Conservation (phyloP, 2,888 invertebrate genomes). For the Drosophila robusta region DNA sequence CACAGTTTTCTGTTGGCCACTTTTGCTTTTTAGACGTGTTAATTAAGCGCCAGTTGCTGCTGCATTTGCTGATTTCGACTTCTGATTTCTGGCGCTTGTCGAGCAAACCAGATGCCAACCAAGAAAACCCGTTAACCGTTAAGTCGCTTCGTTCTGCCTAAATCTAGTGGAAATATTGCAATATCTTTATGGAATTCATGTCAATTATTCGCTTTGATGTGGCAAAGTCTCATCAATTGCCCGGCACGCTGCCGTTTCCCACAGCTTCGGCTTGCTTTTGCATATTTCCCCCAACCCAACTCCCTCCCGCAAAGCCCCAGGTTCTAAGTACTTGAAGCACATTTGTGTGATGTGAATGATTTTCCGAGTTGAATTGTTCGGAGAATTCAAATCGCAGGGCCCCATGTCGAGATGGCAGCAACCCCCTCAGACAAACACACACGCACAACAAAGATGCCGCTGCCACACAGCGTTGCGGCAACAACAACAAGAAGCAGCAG, state of each 20-base stretch:
- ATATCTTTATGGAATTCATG: constrained; percentile 42
- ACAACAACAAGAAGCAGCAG: background rate
- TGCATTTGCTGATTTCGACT: constrained; percentile 12
- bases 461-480: constrained; percentile 41
- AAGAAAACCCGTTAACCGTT: background rate
- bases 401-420: constrained; percentile 52
- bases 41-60: constrained; percentile 46
- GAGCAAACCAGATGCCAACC: background rate
- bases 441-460: constrained; percentile 45
- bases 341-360: constrained; percentile 35
- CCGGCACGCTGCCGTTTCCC: constrained; percentile 37
- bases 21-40: constrained; percentile 58
- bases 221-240: constrained; percentile 40
- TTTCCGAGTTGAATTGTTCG: constrained; percentile 27
- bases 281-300: constrained; percentile 3
- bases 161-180: constrained; percentile 25
- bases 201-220: constrained; percentile 53
- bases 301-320: constrained; percentile 17
- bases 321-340: constrained; percentile 29
- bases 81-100: constrained; percentile 8
- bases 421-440: constrained; percentile 21
- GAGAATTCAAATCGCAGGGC: constrained; percentile 28
- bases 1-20: constrained; percentile 34
- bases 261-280: constrained; percentile 37
- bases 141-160: constrained; percentile 7